Evolutionary conservation across 2,113 vertebrate genomes (phyloP), one percentile per base, ranked within the genome.

Genomic region (Mirza zaza): DNA sequence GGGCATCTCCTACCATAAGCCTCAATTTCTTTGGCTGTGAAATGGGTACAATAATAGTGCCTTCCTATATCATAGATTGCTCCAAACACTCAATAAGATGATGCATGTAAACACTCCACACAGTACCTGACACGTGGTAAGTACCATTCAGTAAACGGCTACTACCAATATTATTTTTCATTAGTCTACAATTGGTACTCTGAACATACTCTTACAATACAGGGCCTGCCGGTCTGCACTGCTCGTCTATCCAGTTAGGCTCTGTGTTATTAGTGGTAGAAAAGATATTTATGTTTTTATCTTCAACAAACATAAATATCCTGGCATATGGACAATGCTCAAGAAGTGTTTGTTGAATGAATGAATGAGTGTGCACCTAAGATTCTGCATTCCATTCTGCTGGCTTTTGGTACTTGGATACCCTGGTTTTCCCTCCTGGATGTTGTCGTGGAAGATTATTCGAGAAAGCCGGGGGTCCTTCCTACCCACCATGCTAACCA

Each of bases 1-100:
- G 55, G 48, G 20, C 6, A n/a, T 14, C 25, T 67, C 25, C 39
- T 63, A 52, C 34, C 18, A 87, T 8, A 27, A 59, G 67, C n/a
- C 36, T 87, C 75, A 17, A n/a, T 55, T 90, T 77, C 36, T 42
- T 82, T 42, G 8, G 32, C 45, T 85, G 12, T 84, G 48, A 79
- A 79, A 95, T 50, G 17, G 73, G 18, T 23, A 86, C 39, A 76
- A 20, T 91, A 39, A 10, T 8, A 34, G 3, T 23, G 17, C 25
- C 42, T 80, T 6, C 5, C 21, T 12, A n/a, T 39, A 52, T 55
- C 4, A 0, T 1, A 20, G 45, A 52, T 0, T 17, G 48, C n/a
- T 65, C 8, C 9, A 39, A 29, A 32, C 20, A 52, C 55, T 63
- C 70, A 32, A 32, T 12, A 36, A 29, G 21, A 86, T 39, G 2